Evolutionary conservation across 2,888 invertebrate genomes (phyloP), one percentile per base, ranked within the genome.

Genomic region (Amphiduros pacificus): DNA sequence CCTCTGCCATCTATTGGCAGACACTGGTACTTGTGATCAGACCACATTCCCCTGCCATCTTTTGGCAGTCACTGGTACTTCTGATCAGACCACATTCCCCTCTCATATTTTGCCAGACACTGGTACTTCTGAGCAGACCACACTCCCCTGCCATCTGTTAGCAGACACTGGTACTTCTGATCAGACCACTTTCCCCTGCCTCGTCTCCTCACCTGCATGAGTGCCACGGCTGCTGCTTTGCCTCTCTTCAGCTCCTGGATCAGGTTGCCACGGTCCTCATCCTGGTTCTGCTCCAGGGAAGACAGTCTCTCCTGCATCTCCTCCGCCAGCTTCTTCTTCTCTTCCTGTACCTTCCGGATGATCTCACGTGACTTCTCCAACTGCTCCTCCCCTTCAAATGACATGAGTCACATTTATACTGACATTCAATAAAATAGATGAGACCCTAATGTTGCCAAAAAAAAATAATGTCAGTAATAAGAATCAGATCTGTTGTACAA

Each of bases 221-320:
- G 71, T 24, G 73, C 69, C 36, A 82, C 73, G n/a, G 82, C 82
- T 20, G 78, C 82, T 40, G 77, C 69, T 63, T 83, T 83, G 32
- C 80, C 82, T 22, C 80, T 66, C n/a, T 79, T 78, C 50, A 83
- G 69, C 62, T 83, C 82, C 66, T 80, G 78, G 29, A 80, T 70
- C 49, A 80, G 66, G 55, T 70, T 74, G 60, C 77, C 75, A 53
- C 80, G 80, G 60, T 82, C 82, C 48, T 74, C 71, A 63, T 81
- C 77, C 74, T 78, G 68, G 36, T 68, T 63, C 55, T 71, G 67
- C 60, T 78, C 81, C 17, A 76, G 68, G n/a, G 56, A 55, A 50
- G 67, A 65, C 51, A 80, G 52, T 57, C 69, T 71, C 55, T 70
- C 71, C 52, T 75, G 69, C 64, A 75, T 71, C 27, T 76, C 74